Conservation (phyloP, 2,888 invertebrate species). For the Dasysyrphus albostriatus region DNA sequence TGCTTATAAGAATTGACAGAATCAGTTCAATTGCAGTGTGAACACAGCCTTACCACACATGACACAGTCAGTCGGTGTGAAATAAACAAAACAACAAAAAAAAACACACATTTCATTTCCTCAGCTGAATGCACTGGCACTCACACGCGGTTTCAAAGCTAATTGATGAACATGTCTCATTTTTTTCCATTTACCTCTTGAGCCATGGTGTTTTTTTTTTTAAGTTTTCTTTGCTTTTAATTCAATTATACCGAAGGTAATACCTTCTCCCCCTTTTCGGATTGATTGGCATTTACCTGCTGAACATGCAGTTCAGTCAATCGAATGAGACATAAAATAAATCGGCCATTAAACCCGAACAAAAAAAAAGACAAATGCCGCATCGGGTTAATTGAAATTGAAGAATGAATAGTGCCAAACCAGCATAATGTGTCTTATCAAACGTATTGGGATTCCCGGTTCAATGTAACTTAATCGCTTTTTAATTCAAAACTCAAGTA, state of each 20-base stretch:
- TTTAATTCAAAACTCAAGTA: constrained; percentile 64
- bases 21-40: not conserved
- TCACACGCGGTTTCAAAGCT: constrained; percentile 29
- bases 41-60: not conserved
- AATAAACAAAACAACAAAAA: not conserved
- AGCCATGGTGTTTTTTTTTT: constrained; percentile 16
- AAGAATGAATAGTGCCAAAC: constrained; percentile 28
- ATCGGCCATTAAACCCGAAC: constrained; percentile 70
- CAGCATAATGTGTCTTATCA: constrained; percentile 9
- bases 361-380: constrained; percentile 14
- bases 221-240: constrained; percentile 59
- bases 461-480: constrained; percentile 73
- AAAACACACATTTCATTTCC: not conserved
- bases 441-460: constrained; percentile 41
- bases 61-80: not conserved
- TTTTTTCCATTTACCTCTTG: constrained; percentile 10
- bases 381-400: constrained; percentile 45
- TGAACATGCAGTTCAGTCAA: constrained; percentile 42
- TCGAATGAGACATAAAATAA: constrained; percentile 60
- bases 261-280: constrained; percentile 34
- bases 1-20: not conserved
- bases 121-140: not conserved
- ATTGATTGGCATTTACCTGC: constrained; percentile 39
- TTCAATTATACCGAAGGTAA: constrained; percentile 68
- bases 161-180: constrained; percentile 30